Conservation (phyloP, 2,797 vertebrate genomes). For the Coregonus sp. region DNA sequence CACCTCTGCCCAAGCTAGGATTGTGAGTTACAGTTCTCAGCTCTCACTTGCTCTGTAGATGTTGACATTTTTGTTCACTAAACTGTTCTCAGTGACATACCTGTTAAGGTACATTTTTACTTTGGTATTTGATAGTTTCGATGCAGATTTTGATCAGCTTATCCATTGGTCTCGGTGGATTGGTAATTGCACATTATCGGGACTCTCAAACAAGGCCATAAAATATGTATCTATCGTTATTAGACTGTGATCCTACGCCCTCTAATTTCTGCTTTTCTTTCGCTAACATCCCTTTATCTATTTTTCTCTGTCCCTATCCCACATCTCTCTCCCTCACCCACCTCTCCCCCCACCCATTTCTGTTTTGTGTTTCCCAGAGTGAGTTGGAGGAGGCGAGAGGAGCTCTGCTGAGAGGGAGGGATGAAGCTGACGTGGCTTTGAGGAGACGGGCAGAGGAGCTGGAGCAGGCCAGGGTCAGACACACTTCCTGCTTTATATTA, state of each 20-base stretch:
- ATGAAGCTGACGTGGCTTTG: conserved; percentile 66
- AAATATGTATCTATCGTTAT: conserved; percentile 9
- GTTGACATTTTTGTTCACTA: background rate
- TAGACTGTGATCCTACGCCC: background rate
- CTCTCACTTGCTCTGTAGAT: background rate
- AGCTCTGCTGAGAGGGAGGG: conserved; percentile 63
- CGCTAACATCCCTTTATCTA: background rate
- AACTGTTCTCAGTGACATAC: background rate
- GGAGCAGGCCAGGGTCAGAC: conserved; percentile 78
- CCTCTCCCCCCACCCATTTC: background rate
- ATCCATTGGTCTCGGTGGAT: background rate
- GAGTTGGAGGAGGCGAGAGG: conserved; percentile 79
- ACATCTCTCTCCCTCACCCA: background rate
- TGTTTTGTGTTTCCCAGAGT: conserved; percentile 66
- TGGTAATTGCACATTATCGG: background rate
- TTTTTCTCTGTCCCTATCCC: conserved; percentile 1
- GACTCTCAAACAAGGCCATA: conserved; percentile 1
- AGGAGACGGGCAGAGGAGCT: conserved; percentile 76
- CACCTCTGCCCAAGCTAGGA: conserved; percentile 53
- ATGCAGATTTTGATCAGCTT: background rate
- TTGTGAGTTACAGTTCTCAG: conserved; percentile 70
- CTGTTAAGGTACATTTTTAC: background rate
- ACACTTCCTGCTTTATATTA: background rate
- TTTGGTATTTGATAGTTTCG: background rate
- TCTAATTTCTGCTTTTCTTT: background rate